Evolutionary conservation across 1,140 invertebrate genomes (phyloP).

Genomic region (Pantala flavescens): DNA sequence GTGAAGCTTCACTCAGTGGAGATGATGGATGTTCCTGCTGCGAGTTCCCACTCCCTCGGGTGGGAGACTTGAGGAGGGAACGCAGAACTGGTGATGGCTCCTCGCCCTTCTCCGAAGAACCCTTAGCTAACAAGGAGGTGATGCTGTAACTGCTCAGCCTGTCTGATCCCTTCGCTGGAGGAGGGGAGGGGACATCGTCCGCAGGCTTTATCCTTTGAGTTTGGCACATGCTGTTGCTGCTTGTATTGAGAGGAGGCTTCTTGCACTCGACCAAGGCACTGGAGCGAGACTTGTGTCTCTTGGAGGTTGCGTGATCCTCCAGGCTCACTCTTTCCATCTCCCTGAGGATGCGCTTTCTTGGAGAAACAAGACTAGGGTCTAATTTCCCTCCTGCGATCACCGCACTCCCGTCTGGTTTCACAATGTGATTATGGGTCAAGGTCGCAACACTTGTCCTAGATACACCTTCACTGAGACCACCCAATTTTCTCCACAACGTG

Average conservation of each 20-base stretch:
- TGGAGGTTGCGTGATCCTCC: slow-evolving; percentile 40
- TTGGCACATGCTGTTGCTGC: slow-evolving; percentile 24
- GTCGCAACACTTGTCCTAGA: background rate
- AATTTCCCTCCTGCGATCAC: slow-evolving; percentile 37
- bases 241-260: slow-evolving; percentile 30
- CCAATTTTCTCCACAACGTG: background rate
- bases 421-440: background rate
- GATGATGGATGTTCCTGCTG: background rate
- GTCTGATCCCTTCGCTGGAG: slow-evolving; percentile 18
- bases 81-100: slow-evolving; percentile 12
- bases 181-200: slow-evolving; percentile 9
- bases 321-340: slow-evolving; percentile 61
- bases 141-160: slow-evolving; percentile 16
- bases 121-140: slow-evolving; percentile 12
- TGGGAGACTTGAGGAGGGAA: slow-evolving; percentile 11
- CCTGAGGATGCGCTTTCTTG: slow-evolving; percentile 58
- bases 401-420: slow-evolving; percentile 21
- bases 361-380: slow-evolving; percentile 50
- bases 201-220: slow-evolving; percentile 13
- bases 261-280: slow-evolving; percentile 26
- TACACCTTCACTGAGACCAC: background rate
- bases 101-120: background rate
- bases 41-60: background rate
- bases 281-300: slow-evolving; percentile 25
- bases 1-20: background rate